Base-by-base conservation (phyloP, 2,113 vertebrate species). In the Cavia aperea region DNA sequence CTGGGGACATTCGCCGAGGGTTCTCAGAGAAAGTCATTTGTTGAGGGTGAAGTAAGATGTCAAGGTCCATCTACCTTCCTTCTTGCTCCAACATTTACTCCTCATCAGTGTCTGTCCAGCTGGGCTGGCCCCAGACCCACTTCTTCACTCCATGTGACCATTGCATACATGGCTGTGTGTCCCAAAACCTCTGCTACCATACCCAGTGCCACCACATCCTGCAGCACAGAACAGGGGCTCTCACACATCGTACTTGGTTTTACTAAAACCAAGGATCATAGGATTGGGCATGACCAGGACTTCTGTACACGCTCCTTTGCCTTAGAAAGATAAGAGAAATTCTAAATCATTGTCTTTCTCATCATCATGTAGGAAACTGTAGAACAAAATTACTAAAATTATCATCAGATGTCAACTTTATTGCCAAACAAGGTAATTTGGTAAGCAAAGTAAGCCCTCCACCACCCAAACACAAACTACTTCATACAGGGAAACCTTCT, bases 371-470 rank as follows among this genome's bases (percentile, higher is more conserved):
- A 94, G 72, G n/a, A 90, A 87, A 19, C n/a, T 24, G 46, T 77
- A 83, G 73, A 86, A 63, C 33, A 81, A 92, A 60, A 84, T 72
- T 51, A 81, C 60, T 51, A 82, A 88, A 60, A 54, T 88, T 85
- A 81, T 70, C 43, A 77, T 68, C 58, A 83, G 33, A 82, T 68
- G 60, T 89, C 75, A 89, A 33, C 68, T 93, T 96, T 95, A 96
- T 95, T 96, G 90, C 89, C 86, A 93, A 91, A 94, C 72, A 81
- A 83, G 78, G 33, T 84, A 81, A 60, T 63, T 84, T 86, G 63
- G 78, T 94, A 90, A 92, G 95, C 79, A 92, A 83, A n/a, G 51
- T 51, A 77, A 63, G 68, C 9, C 18, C 33, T 29, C 33, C 14
- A 5, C 18, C 51, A 4, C 19, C 4, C 36, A 72, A 56, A 2